A percentile compares a stretch with the other conserved stretches of the same genome.
Conservation (phyloP, 2,797 vertebrate species). For the Enteromius paludinosus region DNA sequence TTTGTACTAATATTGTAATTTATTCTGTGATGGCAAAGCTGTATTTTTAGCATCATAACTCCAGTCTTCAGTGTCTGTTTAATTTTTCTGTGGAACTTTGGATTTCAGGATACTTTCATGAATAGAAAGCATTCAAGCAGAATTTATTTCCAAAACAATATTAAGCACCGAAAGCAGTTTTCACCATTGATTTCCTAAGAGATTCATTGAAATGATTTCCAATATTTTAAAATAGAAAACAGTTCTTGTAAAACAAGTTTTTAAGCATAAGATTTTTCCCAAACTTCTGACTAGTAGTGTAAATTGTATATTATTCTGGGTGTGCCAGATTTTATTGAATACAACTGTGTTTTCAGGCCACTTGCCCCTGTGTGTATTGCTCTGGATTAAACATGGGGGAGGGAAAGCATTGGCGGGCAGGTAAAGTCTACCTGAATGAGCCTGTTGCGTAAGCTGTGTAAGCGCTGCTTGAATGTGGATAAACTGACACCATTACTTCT, state of each 20-base stretch:
- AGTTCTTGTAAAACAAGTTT: neutral
- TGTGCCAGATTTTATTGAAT: neutral
- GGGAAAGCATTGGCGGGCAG: neutral
- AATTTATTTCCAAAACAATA: neutral
- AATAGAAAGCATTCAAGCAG: neutral
- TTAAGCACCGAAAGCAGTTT: neutral
- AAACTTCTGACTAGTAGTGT: neutral
- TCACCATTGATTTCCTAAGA: neutral
- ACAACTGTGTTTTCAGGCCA: neutral
- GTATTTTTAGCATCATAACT: neutral
- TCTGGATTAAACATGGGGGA: conserved; percentile 36
- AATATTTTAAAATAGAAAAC: neutral
- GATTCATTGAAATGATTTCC: neutral
- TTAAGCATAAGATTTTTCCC: no score
- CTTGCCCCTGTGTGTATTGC: neutral
- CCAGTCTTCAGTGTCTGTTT: neutral
- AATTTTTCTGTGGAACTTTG: neutral
- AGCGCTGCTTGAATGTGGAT: conserved; percentile 31
- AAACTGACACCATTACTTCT: conserved; percentile 24
- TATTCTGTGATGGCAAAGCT: neutral
- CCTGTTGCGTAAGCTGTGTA: conserved; percentile 20
- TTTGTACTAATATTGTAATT: no score
- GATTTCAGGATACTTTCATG: neutral
- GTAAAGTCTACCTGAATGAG: conserved; percentile 17
- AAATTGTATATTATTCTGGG: no score